Evolutionary conservation across 2,888 invertebrate genomes (phyloP).

Genomic region (Thera obeliscata): DNA sequence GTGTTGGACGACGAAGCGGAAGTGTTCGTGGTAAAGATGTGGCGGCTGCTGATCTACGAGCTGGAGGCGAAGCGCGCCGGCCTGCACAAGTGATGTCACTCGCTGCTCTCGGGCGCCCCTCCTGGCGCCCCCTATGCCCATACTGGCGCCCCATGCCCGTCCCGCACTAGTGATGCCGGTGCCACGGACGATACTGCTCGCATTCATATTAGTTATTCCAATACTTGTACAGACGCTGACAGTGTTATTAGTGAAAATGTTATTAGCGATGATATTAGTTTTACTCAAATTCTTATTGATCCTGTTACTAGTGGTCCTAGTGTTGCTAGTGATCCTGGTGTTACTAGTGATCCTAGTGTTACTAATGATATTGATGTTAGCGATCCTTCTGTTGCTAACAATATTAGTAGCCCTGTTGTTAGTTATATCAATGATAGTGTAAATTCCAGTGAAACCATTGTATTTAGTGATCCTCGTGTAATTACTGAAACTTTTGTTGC

Average conservation of each 20-base stretch:
- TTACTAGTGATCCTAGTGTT: background rate
- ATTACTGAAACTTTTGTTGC: background rate
- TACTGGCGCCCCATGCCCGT: no score
- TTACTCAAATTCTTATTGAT: no score
- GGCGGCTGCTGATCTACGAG: conserved; percentile 99
- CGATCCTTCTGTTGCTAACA: background rate
- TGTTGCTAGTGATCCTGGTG: no score
- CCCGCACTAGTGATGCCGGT: no score
- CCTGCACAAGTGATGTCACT: conserved; percentile 76
- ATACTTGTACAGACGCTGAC: background rate
- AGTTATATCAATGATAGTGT: background rate
- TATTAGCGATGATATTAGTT: no score
- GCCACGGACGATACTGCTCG: background rate
- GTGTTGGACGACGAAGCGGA: conserved; percentile 99
- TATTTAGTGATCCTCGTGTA: background rate
- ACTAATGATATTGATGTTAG: no score
- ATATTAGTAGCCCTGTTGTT: background rate
- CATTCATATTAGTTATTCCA: background rate
- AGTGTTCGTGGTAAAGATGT: conserved; percentile 99
- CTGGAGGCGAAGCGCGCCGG: conserved; percentile 99
- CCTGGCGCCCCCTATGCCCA: background rate
- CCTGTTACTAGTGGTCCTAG: no score
- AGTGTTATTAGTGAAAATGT: background rate
- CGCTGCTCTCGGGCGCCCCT: background rate
- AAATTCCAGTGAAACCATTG: background rate